Conservation (phyloP, 1,140 invertebrate genomes). For the Mycetomoellerius zeteki region DNA sequence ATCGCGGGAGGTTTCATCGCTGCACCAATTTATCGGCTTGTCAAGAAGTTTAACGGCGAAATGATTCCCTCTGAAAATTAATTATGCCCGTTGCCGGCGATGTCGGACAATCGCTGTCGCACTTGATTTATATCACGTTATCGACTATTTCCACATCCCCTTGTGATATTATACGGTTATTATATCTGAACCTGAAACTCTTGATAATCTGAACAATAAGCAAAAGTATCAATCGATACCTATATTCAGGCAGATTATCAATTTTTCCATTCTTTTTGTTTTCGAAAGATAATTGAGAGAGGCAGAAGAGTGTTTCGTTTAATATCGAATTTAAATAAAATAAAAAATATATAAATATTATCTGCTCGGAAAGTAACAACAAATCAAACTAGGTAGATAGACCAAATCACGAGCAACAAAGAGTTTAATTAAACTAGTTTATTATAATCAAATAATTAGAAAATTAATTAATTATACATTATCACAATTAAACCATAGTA, state of each 20-base stretch:
- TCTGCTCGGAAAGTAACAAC: too few relatives aligned
- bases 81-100: slow-evolving; percentile 40
- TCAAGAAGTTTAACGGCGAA: slow-evolving; percentile 57
- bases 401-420: too few relatives aligned
- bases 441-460: too few relatives aligned
- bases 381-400: too few relatives aligned
- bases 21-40: slow-evolving; percentile 63
- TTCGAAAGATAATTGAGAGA: slow-evolving; percentile 2
- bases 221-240: background rate
- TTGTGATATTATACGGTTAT: background rate
- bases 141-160: background rate
- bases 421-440: too few relatives aligned
- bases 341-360: too few relatives aligned
- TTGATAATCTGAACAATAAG: slow-evolving; percentile 1
- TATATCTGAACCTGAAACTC: background rate
- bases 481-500: too few relatives aligned
- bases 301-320: background rate
- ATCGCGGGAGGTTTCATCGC: slow-evolving; percentile 57
- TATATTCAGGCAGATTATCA: background rate
- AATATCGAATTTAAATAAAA: background rate
- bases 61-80: slow-evolving; percentile 58
- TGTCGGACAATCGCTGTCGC: slow-evolving; percentile 36
- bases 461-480: too few relatives aligned
- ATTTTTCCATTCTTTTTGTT: background rate
- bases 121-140: slow-evolving; percentile 52